Percentiles rank a stretch among this genome's conserved stretches.
Evolutionary conservation across 2,888 invertebrate genomes (phyloP).

Genomic region (Mesorhabditis belari): DNA sequence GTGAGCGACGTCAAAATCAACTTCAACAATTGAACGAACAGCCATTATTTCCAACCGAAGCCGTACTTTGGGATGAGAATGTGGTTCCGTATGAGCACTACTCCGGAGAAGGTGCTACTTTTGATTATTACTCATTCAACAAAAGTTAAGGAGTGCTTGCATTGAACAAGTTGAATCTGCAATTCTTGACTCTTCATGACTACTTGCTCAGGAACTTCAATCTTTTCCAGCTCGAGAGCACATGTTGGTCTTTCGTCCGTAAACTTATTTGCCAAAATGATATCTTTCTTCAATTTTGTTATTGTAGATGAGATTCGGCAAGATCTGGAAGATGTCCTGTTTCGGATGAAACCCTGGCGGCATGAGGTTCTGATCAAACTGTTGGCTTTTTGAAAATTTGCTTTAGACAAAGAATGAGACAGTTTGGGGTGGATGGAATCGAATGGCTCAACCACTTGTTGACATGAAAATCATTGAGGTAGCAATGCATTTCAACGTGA

Average conservation of each 20-base stretch:
- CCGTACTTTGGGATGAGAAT: slow-evolving; percentile 97
- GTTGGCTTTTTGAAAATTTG: background rate
- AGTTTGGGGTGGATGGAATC: slow-evolving; percentile 96
- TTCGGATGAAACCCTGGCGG: slow-evolving; percentile 86
- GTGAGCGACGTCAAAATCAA: slow-evolving; percentile 56
- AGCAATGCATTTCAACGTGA: background rate
- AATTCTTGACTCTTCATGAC: slow-evolving; percentile 95
- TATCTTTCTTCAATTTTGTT: no score
- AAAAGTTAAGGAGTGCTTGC: slow-evolving; percentile 64
- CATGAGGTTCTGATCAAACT: slow-evolving; percentile 30
- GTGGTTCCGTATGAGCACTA: slow-evolving; percentile 95
- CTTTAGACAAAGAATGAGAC: slow-evolving; percentile 24
- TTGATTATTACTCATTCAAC: background rate
- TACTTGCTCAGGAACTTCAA: slow-evolving; percentile 94
- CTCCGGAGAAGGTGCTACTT: slow-evolving; percentile 71
- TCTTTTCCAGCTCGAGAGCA: slow-evolving; percentile 91
- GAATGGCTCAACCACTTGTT: slow-evolving; percentile 91
- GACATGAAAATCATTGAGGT: slow-evolving; percentile 83
- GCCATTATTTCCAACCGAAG: slow-evolving; percentile 96
- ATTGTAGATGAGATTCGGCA: slow-evolving; percentile 97
- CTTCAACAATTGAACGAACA: slow-evolving; percentile 89
- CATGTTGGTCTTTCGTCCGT: slow-evolving; percentile 63
- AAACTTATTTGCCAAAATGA: no score
- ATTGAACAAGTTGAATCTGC: slow-evolving; percentile 90
- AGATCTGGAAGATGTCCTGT: slow-evolving; percentile 93